Evolutionary conservation across 1,140 invertebrate species (phyloP), one percentile per base, ranked within the genome.

Genomic region (Meloidogyne floridensis): DNA sequence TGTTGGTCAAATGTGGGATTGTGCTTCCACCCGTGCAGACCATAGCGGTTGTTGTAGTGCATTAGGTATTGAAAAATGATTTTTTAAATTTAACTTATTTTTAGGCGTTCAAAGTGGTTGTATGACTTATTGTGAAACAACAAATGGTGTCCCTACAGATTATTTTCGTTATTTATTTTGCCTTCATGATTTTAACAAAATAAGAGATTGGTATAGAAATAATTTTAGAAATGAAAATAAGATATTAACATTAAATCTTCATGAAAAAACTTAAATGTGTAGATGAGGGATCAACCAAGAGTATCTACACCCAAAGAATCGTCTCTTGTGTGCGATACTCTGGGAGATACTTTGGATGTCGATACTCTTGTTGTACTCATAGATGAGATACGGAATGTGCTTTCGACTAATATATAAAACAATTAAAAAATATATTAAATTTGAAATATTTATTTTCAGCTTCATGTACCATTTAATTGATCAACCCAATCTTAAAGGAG

Each of bases 1-100:
- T 13, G 88, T 89, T 72, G 88, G 88, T 77, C 83, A 90, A 82
- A 89, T 89, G 88, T 88, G 87, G 88, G 88, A 89, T 81, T 89
- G 88, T 78, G 88, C 88, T 0, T 90, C 88, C 11, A 79, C 83
- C 47, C 80, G 87, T 47, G 82, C 82, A 72, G 88, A 88, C 71
- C 87, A 88, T 78, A 56, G 78, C 11, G 18, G 56, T 11, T 88
- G 87, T 80, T 88, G 87, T 75, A 13, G 69, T 51, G 72, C 76
- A 18, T 79, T 78, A 69, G 84, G 84, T 54, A 80, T 86, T 65
- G 84, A 86, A 77, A 76, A 32, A 32, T 32, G 32, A 32, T 32
- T 32, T 32, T 32, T 32, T 32, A 32, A 32, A 32, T 32, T 32
- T 32, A 32, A 32, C 32, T 32, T 32, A 32, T 32, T 32, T 32